Evolutionary conservation across 2,797 vertebrate genomes (phyloP), one percentile per base, ranked within the genome.

Genomic region (Tapirus indicus): DNA sequence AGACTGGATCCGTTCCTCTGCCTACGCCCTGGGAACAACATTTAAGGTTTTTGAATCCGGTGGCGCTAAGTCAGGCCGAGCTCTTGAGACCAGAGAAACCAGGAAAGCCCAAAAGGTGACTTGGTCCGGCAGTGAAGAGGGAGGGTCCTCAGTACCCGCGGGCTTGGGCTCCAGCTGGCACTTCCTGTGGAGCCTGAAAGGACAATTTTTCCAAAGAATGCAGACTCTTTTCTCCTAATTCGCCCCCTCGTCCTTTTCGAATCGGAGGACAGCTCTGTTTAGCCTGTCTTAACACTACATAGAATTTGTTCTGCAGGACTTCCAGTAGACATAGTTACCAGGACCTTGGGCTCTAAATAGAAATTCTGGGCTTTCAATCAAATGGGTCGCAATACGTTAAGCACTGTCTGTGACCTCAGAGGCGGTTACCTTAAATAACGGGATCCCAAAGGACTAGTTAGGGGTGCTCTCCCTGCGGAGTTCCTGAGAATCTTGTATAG

Each of bases 261-360:
- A 38, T 21, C 0, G 3, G 71, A 27, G 18, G 60, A 47, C 52
- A 64, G 38, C 74, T 47, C 49, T 41, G n/a, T 54, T 89, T 32
- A 69, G 41, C 11, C 10, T 18, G 7, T 56, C 44, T 3, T 20
- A 27, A 77, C 21, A 58, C 18, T 62, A 38, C n/a, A 52, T 41
- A 77, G 35, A 44, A 82, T 64, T 90, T 78, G 58, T 56, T 87
- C 47, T 88, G 27, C n/a, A 32, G 60, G 71, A 62, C 27, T 14
- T 85, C 18, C 20, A 4, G 58, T 20, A 56, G 25, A 47, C 14
- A 41, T 58, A 79, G 27, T 84, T 90, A 66, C 18, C 54, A 58
- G 69, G 71, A 93, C 23, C 60, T 83, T 66, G 27, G 52, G 64
- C 96, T 90, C 54, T 66, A 52, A 71, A 52, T 35, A 77, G 49